Base-by-base conservation (phyloP, 2,797 vertebrate genomes). In the Trachurus trachurus region DNA sequence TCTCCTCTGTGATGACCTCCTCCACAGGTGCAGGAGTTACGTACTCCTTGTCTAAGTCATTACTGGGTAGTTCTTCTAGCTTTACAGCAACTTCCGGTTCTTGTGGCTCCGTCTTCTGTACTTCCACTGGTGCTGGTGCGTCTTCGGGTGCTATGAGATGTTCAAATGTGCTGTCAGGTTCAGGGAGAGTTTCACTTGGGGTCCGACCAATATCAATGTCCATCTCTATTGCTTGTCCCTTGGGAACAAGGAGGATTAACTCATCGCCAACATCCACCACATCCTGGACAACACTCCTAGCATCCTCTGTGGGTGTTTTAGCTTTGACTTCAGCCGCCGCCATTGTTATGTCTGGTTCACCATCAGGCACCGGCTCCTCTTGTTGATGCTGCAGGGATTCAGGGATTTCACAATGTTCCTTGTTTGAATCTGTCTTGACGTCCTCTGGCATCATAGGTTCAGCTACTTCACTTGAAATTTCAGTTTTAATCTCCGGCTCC, bases 181-280 rank as follows among this genome's bases (percentile, higher is more conserved):
- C 82, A 68, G 68, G 26, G 39, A 42, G 53, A 78, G 67, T 59
- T 63, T 42, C 82, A 59, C 60, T 17, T 49, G 29, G 15, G 39
- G 49, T 64, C 22, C 72, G 78, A 68, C 42, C 45, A 57, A 93
- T 70, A 74, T 93, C 71, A 66, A 71, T 87, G 83, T 94, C 90
- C 86, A 59, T 76, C 84, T 92, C 91, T 21, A 92, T 89, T 56
- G 85, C 66, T 86, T 90, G 83, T 71, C 94, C 93, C 87, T 90
- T 93, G 10, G 94, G 91, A 22, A 94, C 88, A 0, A 92, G 73
- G 50, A 94, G 61, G 60, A 93, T 68, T 12, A 94, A 56, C 37
- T 92, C 89, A 39, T 88, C 85, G 1, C 40, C 76, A 37, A 40
- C 64, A 44, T 21, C 76, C 17, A 81, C 72, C 47, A 4, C 66